A percentile compares a stretch with the other conserved stretches of the same genome.
phyloP scores from a whole-genome alignment of 2,113 vertebrate species.

The Trichechus manatus region DNA sequence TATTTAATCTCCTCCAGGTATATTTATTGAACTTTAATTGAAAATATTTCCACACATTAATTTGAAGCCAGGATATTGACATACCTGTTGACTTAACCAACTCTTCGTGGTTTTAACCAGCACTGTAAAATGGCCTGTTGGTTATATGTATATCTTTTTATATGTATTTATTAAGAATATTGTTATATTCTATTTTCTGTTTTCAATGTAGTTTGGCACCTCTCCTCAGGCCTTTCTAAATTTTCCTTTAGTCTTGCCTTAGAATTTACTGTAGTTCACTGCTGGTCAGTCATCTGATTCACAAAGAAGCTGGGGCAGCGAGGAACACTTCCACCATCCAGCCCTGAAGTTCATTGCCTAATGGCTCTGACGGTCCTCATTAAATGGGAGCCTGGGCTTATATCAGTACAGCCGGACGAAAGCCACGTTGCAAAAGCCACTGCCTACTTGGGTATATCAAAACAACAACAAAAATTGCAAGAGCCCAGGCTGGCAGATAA shows the following conservation, averaged over 20 bases:
- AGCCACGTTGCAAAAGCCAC: not conserved
- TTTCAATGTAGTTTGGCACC: conserved; percentile 15
- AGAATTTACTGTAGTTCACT: not conserved
- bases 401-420: not conserved
- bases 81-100: conserved; percentile 18
- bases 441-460: not conserved
- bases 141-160: conserved; percentile 61
- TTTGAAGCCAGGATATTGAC: conserved; percentile 46
- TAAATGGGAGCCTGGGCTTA: not conserved
- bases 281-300: conserved; percentile 20
- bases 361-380: not conserved
- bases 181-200: conserved; percentile 53
- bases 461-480: not conserved
- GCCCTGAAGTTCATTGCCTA: not conserved
- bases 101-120: conserved; percentile 49
- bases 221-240: conserved; percentile 30
- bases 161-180: conserved; percentile 66
- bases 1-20: not conserved
- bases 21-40: conserved; percentile 60
- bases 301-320: not conserved
- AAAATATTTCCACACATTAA: conserved; percentile 53
- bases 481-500: not conserved
- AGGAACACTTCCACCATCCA: not conserved
- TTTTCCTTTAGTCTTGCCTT: not conserved
- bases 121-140: conserved; percentile 47